These are phyloP conservation scores for Hydroisotoma schaefferi DNA, from an alignment of 2,888 invertebrate genomes.

Conservation along the genomic window DNA sequence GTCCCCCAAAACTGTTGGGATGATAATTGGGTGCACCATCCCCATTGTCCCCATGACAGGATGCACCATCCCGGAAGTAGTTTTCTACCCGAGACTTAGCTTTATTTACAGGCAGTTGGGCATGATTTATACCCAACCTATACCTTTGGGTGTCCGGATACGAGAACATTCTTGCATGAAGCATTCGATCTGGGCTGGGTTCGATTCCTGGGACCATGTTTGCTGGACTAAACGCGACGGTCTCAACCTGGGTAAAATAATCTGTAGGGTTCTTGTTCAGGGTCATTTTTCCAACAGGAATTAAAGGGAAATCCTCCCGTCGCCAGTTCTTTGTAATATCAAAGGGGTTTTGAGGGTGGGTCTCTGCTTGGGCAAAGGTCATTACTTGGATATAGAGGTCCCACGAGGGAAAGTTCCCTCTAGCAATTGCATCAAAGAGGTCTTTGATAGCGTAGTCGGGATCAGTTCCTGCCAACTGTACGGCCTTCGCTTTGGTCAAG, in stretches of 20 bases:
- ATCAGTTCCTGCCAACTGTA: constrained; percentile 67
- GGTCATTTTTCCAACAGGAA: constrained; percentile 24
- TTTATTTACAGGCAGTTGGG: constrained; percentile 93
- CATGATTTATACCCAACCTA: constrained; percentile 84
- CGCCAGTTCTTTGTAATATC: constrained; percentile 32
- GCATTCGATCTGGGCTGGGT: constrained; percentile 26
- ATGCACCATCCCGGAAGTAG: constrained; percentile 82
- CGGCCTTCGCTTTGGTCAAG: constrained; percentile 65
- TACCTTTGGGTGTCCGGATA: constrained; percentile 91
- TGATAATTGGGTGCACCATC: constrained; percentile 89
- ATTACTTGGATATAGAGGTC: constrained; percentile 29
- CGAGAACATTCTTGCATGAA: constrained; percentile 27
- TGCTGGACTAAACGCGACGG: constrained; percentile 21
- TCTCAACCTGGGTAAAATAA: constrained; percentile 27
- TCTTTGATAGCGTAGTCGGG: constrained; percentile 61
- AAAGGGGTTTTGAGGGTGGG: constrained; percentile 25
- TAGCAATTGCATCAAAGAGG: constrained; percentile 31
- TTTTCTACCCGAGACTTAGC: constrained; percentile 61
- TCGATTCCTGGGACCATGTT: constrained; percentile 35
- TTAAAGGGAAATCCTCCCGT: constrained; percentile 22
- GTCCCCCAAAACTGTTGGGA: constrained; percentile 93
- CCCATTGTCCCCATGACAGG: constrained; percentile 68
- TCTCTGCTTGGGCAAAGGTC: constrained; percentile 25
- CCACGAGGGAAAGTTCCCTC: constrained; percentile 26
- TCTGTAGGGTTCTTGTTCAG: constrained; percentile 21